Conservation (phyloP, 2,797 vertebrate genomes). For the Etheostoma nigrum region DNA sequence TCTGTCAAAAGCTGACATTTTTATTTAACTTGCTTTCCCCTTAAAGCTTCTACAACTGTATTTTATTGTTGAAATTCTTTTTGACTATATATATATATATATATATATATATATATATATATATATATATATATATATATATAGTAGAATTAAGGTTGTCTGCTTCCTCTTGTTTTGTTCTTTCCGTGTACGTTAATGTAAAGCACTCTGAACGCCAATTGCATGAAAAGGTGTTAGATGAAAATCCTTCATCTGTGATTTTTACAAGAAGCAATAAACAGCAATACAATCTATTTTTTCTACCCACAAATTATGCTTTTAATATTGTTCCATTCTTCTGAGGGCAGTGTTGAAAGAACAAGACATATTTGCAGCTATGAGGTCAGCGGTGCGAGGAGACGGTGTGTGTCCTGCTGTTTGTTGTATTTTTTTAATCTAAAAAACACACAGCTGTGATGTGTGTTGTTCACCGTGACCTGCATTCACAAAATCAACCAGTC, state of each 20-base stretch:
- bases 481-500: background rate
- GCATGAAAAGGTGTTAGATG: background rate
- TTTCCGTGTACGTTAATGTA: background rate
- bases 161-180: background rate
- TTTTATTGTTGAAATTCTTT: background rate
- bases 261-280: background rate
- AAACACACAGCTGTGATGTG: constrained; percentile 31
- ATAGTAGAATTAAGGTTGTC: background rate
- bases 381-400: constrained; percentile 34
- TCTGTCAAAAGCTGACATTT: background rate
- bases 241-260: background rate
- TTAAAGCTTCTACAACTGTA: background rate
- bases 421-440: constrained; percentile 25
- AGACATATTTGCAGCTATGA: constrained; percentile 33
- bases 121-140: too few relatives aligned
- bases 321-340: too few relatives aligned
- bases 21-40: too few relatives aligned
- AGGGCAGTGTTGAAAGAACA: background rate
- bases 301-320: background rate
- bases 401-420: constrained; percentile 4
- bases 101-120: too few relatives aligned
- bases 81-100: background rate
- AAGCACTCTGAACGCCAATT: background rate
- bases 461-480: too few relatives aligned
- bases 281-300: background rate